A percentile compares a stretch with the other conserved stretches of the same genome.
Evolutionary conservation across 2,888 invertebrate genomes (phyloP).

Genomic region (Folsomia manolachei): DNA sequence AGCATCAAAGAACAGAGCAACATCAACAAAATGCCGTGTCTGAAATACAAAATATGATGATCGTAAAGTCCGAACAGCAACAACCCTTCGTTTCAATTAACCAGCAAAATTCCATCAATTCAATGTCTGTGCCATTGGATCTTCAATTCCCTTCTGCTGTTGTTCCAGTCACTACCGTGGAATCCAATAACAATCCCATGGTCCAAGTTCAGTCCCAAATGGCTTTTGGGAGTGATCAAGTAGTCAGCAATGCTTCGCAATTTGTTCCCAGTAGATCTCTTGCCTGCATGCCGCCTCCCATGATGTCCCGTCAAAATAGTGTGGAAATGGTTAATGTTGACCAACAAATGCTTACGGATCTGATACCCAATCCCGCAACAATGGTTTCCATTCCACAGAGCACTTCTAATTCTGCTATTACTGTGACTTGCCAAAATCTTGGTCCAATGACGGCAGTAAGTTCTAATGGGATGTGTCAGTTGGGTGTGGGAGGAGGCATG

Average conservation of each 20-base stretch:
- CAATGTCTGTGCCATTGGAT: conserved; percentile 32
- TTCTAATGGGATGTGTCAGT: not conserved
- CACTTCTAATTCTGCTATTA: not conserved
- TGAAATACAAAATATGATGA: not conserved
- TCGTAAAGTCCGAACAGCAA: conserved; percentile 9
- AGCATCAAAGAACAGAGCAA: conserved; percentile 7
- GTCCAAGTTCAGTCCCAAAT: not conserved
- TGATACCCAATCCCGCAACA: not conserved
- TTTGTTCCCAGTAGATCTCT: not conserved
- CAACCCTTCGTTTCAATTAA: not conserved
- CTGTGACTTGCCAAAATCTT: not conserved
- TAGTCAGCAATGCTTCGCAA: not conserved
- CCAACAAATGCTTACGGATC: not conserved
- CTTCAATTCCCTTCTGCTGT: conserved; percentile 39
- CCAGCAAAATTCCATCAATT: conserved; percentile 17
- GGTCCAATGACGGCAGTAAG: not conserved
- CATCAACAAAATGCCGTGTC: conserved; percentile 6
- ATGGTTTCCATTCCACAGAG: not conserved
- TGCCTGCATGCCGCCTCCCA: conserved; percentile 5
- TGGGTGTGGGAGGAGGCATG: conserved; percentile 15
- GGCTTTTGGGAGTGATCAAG: not conserved
- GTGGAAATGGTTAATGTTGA: conserved; percentile 16
- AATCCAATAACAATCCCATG: not conserved
- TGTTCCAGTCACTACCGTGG: conserved; percentile 9
- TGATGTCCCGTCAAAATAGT: conserved; percentile 17